These are phyloP conservation scores for Hydra vulgaris DNA, from an alignment of 30 jellyfish, hydroid and myxozoan genomes.

Conservation along the genomic window DNA sequence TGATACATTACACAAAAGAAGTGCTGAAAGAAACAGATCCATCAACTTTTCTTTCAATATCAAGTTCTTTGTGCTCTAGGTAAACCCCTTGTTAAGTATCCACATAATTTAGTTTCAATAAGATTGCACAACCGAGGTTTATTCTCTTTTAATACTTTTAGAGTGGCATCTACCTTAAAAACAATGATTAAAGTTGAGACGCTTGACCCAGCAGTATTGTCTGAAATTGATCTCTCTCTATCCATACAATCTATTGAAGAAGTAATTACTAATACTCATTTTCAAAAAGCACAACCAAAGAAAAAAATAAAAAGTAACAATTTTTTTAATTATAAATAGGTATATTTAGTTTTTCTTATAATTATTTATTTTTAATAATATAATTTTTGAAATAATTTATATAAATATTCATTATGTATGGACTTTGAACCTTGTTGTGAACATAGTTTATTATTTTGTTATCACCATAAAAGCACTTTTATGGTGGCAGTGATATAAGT, in stretches of 20 bases:
- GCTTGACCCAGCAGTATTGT: constrained; percentile 30
- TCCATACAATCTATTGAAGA: constrained; percentile 26
- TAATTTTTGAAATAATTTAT: no score
- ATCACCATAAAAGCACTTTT: no score
- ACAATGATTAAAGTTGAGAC: constrained; percentile 39
- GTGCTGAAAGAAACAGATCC: constrained; percentile 78
- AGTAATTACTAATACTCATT: constrained; percentile 33
- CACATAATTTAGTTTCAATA: no score
- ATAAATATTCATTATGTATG: no score
- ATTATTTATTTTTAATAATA: no score
- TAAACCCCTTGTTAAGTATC: neutral
- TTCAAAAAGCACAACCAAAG: constrained; percentile 25
- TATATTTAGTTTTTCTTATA: no score
- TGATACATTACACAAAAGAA: constrained; percentile 60
- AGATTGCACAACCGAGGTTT: no score
- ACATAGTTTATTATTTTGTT: no score
- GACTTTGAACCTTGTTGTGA: no score
- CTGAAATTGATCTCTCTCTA: constrained; percentile 56
- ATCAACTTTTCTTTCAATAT: constrained; percentile 55
- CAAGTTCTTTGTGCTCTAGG: constrained; percentile 31
- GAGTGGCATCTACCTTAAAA: constrained; percentile 34
- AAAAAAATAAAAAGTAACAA: neutral
- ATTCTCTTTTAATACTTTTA: no score
- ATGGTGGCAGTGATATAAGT: no score
- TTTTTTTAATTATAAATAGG: neutral